These are phyloP conservation scores for Heterodera schachtii DNA, from an alignment of 1,140 invertebrate species.

Conservation along the genomic window DNA sequence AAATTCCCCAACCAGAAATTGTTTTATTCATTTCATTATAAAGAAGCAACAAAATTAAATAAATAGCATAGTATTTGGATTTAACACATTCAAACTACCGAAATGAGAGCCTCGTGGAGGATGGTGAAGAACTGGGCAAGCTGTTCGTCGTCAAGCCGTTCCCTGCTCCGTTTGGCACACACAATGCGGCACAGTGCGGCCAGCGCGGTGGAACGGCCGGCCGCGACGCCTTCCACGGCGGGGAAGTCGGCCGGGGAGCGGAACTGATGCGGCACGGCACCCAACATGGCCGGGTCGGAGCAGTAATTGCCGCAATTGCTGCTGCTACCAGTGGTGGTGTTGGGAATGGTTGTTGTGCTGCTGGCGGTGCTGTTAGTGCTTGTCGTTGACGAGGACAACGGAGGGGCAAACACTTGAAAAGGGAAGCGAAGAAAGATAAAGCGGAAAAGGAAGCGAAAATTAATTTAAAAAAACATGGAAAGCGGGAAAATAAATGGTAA, in stretches of 20 bases:
- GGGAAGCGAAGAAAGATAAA: too few species aligned
- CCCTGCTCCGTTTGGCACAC: slow-evolving; percentile 91
- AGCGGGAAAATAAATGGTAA: too few species aligned
- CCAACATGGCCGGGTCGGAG: slow-evolving; percentile 12
- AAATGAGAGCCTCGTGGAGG: slow-evolving; percentile 81
- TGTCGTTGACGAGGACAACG: slow-evolving; percentile 19
- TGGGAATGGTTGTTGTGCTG: not conserved
- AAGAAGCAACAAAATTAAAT: too few species aligned
- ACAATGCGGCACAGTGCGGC: slow-evolving; percentile 91
- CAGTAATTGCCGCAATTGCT: slow-evolving; percentile 12
- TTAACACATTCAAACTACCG: slow-evolving; percentile 60
- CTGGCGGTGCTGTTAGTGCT: slow-evolving; percentile 17
- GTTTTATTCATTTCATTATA: too few species aligned
- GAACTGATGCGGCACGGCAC: slow-evolving; percentile 4
- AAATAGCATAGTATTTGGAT: too few species aligned
- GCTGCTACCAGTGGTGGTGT: slow-evolving; percentile 3
- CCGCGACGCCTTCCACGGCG: slow-evolving; percentile 62
- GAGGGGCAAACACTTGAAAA: not conserved
- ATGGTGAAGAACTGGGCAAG: slow-evolving; percentile 90
- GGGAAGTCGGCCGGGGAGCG: slow-evolving; percentile 38
- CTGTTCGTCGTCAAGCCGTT: slow-evolving; percentile 90
- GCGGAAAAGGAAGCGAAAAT: too few species aligned
- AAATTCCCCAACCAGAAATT: too few species aligned
- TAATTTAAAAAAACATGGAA: too few species aligned
- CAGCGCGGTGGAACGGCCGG: slow-evolving; percentile 89